These are phyloP conservation scores for Ophion slaviceki DNA, from an alignment of 2,888 invertebrate genomes.

Conservation along the genomic window DNA sequence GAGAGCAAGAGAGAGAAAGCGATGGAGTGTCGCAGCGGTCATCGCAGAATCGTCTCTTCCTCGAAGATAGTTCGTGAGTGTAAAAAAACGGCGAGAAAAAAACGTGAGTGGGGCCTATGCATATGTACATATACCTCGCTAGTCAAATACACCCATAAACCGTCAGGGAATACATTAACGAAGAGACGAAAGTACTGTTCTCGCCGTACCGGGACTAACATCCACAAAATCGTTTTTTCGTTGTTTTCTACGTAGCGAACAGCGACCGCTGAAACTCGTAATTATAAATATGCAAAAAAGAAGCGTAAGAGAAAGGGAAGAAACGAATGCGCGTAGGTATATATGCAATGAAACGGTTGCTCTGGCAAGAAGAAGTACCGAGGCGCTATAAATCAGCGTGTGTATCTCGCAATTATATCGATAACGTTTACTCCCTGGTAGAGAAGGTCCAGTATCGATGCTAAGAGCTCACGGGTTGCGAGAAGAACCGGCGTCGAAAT, in stretches of 20 bases:
- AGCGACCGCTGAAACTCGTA: constrained; percentile 12
- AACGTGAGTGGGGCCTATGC: not conserved
- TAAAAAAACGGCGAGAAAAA: not conserved
- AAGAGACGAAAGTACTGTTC: constrained; percentile 3
- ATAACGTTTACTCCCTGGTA: constrained; percentile 71
- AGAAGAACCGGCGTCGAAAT: constrained; percentile 62
- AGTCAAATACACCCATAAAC: not conserved
- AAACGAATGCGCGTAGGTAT: not conserved
- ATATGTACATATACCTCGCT: not conserved
- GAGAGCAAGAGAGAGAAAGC: not conserved
- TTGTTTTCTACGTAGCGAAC: not conserved
- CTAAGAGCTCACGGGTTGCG: constrained; percentile 64
- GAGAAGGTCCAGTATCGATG: constrained; percentile 76
- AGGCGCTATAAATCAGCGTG: constrained; percentile 74
- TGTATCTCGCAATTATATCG: constrained; percentile 80
- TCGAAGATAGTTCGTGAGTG: not conserved
- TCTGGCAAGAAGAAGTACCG: constrained; percentile 30
- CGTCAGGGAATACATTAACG: not conserved
- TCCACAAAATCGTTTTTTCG: constrained; percentile 8
- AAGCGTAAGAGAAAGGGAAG: constrained; percentile 7
- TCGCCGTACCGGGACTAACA: not conserved
- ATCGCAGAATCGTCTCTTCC: not conserved
- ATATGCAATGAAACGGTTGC: constrained; percentile 54
- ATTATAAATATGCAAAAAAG: constrained; percentile 41
- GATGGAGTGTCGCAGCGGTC: not conserved